Evolutionary conservation across 1,140 invertebrate species (phyloP).

Genomic region (Argopecten irradians): DNA sequence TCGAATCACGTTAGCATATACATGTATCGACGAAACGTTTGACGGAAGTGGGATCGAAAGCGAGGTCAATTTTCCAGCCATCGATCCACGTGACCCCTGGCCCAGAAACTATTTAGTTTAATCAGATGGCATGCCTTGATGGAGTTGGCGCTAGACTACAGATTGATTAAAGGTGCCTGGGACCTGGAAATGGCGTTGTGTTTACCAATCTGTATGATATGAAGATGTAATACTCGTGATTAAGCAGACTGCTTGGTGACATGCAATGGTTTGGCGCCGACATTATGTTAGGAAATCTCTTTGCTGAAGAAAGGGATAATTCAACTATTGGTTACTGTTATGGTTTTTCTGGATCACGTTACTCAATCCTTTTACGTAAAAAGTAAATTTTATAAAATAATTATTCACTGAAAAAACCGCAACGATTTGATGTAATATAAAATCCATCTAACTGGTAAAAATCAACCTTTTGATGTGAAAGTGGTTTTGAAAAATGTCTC

Average conservation of each 20-base stretch:
- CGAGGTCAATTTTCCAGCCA: neutral
- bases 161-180: neutral
- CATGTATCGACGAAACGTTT: neutral
- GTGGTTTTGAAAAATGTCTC: too few relatives aligned
- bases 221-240: neutral
- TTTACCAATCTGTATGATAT: conserved; percentile 23
- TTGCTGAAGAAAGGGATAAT: neutral
- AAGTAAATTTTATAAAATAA: too few relatives aligned
- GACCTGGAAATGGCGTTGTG: conserved; percentile 14
- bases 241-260: conserved; percentile 1
- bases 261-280: neutral
- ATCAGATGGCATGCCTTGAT: neutral
- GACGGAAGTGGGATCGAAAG: conserved; percentile 1
- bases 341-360: neutral
- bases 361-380: neutral
- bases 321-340: neutral
- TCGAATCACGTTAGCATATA: neutral
- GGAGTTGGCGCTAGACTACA: neutral
- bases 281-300: neutral
- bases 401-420: too few relatives aligned
- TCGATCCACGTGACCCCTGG: conserved; percentile 19
- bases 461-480: too few relatives aligned
- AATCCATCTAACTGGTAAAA: too few relatives aligned
- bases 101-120: conserved; percentile 3
- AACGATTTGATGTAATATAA: too few relatives aligned